A percentile compares a stretch with the other conserved stretches of the same genome.
These are phyloP conservation scores for Rhingia campestris DNA, from an alignment of 2,888 invertebrate genomes.

Conservation along the genomic window DNA sequence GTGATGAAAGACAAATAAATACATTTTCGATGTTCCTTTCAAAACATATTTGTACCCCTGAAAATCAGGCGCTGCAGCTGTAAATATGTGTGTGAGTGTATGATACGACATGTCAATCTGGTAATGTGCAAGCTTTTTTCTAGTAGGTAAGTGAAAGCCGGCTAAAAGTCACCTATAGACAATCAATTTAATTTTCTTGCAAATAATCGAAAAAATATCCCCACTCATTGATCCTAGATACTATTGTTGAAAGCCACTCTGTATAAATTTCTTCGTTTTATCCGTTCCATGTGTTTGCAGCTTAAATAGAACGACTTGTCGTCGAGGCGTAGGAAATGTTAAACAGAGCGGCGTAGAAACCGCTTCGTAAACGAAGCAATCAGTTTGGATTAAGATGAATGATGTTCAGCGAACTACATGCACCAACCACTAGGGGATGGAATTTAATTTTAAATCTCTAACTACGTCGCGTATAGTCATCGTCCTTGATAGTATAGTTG, in stretches of 20 bases:
- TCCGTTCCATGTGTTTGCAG: conserved; percentile 26
- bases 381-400: conserved; percentile 74
- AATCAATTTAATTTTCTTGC: conserved; percentile 63
- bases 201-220: conserved; percentile 48
- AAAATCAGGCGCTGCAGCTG: conserved; percentile 14
- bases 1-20: conserved; percentile 28
- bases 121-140: conserved; percentile 49
- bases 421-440: conserved; percentile 10
- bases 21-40: conserved; percentile 45
- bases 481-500: background rate
- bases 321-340: conserved; percentile 38
- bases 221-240: conserved; percentile 66
- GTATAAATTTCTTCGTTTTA: conserved; percentile 33
- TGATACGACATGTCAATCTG: conserved; percentile 57
- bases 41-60: conserved; percentile 53
- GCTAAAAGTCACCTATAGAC: conserved; percentile 55
- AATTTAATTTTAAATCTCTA: conserved; percentile 66
- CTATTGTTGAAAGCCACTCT: conserved; percentile 41
- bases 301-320: conserved; percentile 59
- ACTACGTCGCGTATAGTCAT: conserved; percentile 5
- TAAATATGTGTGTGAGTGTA: conserved; percentile 34
- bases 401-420: conserved; percentile 35
- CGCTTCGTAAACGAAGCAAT: conserved; percentile 55
- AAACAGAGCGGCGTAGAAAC: background rate
- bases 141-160: conserved; percentile 26